Evolutionary conservation across 2,797 vertebrate genomes (phyloP).

Genomic region (Enteromius afrohamiltoni): DNA sequence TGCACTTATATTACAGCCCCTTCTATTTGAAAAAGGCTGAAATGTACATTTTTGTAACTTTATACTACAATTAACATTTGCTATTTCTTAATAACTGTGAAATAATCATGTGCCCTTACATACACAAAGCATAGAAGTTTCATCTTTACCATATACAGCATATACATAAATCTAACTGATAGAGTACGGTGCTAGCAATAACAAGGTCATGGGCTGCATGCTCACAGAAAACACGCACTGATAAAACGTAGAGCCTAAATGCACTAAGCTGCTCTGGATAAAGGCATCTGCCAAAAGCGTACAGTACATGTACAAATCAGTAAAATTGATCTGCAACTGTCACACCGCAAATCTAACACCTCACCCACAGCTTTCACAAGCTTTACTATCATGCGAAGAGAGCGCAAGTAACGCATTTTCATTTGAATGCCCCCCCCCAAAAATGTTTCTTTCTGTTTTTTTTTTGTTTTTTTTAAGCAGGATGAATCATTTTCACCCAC

Average conservation of each 20-base stretch:
- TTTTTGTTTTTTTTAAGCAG: slow-evolving; percentile 1
- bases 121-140: background rate
- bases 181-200: too few species aligned
- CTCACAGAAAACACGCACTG: background rate
- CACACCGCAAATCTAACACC: slow-evolving; percentile 3
- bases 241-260: background rate
- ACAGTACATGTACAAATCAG: background rate
- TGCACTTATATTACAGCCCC: background rate
- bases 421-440: slow-evolving; percentile 9
- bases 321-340: slow-evolving; percentile 23
- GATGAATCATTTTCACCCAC: slow-evolving; percentile 14
- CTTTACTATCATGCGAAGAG: background rate
- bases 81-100: background rate
- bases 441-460: slow-evolving; percentile 20
- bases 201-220: background rate
- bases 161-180: background rate
- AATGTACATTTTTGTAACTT: background rate
- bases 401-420: background rate
- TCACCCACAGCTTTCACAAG: slow-evolving; percentile 6
- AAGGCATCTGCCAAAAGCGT: slow-evolving; percentile 9
- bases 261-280: background rate
- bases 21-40: background rate
- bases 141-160: background rate
- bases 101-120: background rate
- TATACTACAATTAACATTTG: background rate